phyloP scores from a whole-genome alignment of 2,113 vertebrate species.

The Ia io region DNA sequence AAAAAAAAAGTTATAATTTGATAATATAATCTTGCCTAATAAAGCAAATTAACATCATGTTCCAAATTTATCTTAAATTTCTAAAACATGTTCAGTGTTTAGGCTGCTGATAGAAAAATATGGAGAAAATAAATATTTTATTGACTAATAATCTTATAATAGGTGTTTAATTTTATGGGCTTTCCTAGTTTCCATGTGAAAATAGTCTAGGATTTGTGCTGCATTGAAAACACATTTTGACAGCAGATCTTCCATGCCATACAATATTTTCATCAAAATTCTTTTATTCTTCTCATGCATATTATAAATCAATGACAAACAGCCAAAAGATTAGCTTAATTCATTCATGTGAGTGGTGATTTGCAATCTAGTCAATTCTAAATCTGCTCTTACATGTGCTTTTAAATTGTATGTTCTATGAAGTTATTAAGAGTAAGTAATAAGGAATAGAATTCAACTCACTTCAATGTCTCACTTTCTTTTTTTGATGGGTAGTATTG shows the following conservation, averaged over 20 bases:
- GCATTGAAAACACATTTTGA: neutral
- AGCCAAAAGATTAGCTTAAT: neutral
- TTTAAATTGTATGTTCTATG: neutral
- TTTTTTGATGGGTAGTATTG: neutral
- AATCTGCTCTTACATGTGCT: neutral
- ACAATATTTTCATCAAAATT: neutral
- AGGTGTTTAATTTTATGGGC: neutral
- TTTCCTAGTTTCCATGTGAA: neutral
- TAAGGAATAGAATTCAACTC: neutral
- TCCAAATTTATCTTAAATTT: neutral
- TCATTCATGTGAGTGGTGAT: neutral
- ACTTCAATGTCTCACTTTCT: neutral
- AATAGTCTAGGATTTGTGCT: neutral
- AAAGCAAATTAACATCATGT: neutral
- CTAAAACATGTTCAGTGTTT: neutral
- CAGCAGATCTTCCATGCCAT: neutral
- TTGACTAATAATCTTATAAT: neutral
- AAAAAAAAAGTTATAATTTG: neutral
- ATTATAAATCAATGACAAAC: neutral
- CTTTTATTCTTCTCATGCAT: neutral
- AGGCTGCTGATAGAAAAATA: neutral
- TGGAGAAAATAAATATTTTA: neutral
- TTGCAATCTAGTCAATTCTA: neutral
- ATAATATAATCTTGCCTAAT: neutral
- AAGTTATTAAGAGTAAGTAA: neutral